These are phyloP conservation scores for Nibea albiflora DNA, from an alignment of 2,113 vertebrate genomes.

Conservation along the genomic window DNA sequence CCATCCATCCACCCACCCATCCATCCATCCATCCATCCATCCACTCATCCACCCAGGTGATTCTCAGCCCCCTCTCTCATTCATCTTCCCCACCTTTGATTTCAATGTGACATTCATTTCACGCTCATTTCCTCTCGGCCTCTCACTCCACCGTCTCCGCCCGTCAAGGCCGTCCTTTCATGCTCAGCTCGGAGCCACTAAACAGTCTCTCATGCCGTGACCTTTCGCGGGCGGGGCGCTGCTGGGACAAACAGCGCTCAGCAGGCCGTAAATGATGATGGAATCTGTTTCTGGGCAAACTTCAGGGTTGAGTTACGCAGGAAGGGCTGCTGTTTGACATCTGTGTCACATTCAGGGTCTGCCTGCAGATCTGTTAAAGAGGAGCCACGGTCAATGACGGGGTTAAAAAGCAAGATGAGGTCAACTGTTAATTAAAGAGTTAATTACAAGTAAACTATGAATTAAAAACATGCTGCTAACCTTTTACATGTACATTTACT, in stretches of 20 bases:
- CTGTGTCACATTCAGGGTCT: constrained; percentile 16
- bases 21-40: constrained; percentile 9
- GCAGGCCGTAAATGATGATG: constrained; percentile 75
- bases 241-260: constrained; percentile 68
- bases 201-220: constrained; percentile 70
- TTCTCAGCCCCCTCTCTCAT: constrained; percentile 62
- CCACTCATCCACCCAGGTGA: constrained; percentile 62
- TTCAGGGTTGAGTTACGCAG: constrained; percentile 48
- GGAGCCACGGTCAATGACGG: constrained; percentile 9
- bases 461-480: background rate
- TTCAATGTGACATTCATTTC: constrained; percentile 72
- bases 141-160: constrained; percentile 5
- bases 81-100: constrained; percentile 75
- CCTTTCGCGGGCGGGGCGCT: constrained; percentile 47
- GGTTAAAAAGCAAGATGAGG: background rate
- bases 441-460: constrained; percentile 33
- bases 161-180: constrained; percentile 74
- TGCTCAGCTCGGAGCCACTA: constrained; percentile 50
- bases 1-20: constrained; percentile 35
- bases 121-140: constrained; percentile 67
- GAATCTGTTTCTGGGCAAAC: constrained; percentile 75
- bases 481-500: background rate
- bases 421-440: constrained; percentile 20
- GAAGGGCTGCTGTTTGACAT: constrained; percentile 9
- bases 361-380: constrained; percentile 30